Evolutionary conservation across 2,797 vertebrate species (phyloP), one percentile per base, ranked within the genome.

Genomic region (Dicrostonyx torquatus): DNA sequence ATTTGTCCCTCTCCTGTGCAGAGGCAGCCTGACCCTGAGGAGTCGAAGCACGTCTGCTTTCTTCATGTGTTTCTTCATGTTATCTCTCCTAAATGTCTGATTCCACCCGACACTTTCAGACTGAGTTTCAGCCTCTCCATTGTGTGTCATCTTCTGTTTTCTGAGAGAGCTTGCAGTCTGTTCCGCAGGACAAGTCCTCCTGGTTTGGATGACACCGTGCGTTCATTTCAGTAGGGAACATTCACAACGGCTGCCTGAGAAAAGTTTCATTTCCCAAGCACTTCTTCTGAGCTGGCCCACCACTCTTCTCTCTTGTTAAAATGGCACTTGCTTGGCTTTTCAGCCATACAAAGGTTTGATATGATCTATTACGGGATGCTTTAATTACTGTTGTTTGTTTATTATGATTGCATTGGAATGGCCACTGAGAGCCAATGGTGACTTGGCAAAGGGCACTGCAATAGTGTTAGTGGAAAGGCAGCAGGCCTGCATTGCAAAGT

Each of bases 321-420:
- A 92, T 87, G 43, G 31, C 58, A 55, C 86, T 95, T 85, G 29
- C 37, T 97, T 91, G 68, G n/a, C 55, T 94, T 94, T 95, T 88
- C 26, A 90, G 90, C 18, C 84, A 55, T 43, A 77, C 89, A 66
- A 89, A 88, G 85, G n/a, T 83, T 97, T 96, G 93, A 87, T 95
- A 68, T 50, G 34, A 94, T 94, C 94, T 94, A 68, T 94, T 92
- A 87, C 29, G 64, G 31, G 66, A 37, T 86, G 55, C 62, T 90
- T 96, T 96, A 94, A 96, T 93, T 93, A 92, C 43, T 76, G 48
- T 88, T 79, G 70, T 94, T 94, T 97, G 86, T 94, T 97, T 97
- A 90, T 94, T 80, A 90, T 87, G 79, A 90, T 86, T 95, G 85
- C 22, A 78, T 95, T 88, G 82, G 75, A 92, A 78, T 89, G 87